Base-by-base conservation (phyloP, 2,797 vertebrate species). In the Salmo trutta region DNA sequence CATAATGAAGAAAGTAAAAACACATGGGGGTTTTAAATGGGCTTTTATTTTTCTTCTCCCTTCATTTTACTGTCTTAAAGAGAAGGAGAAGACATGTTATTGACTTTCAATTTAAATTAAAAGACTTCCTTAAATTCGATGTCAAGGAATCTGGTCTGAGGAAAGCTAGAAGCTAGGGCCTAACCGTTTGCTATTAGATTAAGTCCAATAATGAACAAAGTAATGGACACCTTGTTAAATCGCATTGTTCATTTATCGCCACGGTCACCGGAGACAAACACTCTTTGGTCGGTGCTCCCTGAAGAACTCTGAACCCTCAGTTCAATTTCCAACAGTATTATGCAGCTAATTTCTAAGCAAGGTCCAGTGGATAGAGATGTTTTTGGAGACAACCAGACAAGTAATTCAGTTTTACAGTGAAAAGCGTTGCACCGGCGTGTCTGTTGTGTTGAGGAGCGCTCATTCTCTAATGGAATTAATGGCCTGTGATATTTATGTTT, bases 1-100 rank as follows among this genome's bases (percentile, higher is more conserved):
- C 87, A 90, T 94, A 94, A 94, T 94, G 92, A 94, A 93, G 87
- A 89, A 86, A 90, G 80, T 91, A 91, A 91, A 92, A 91, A 92
- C 88, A 91, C 92, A 90, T 89, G 75, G 85, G 91, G 92, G 92
- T 81, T 91, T 93, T 91, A 92, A 93, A 93, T 92, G 88, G 90
- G 88, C 82, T 85, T 86, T 91, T 64, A 89, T 87, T 85, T 91
- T 88, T 87, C 83, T 90, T 92, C 88, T 87, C 84, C 84, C 71
- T 75, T 68, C 27, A 80, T 85, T 85, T 85, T 85, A 86, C 85
- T 81, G 82, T 83, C 80, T 85, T 82, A 85, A n/a, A 85, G 83
- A 73, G 83, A 75, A 82, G 84, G 74, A 77, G 81, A 87, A 84
- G 81, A 87, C 81, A 83, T 87, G 82, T 87, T 88, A 89, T 87